Base-by-base conservation (phyloP, 2,113 vertebrate genomes). In the Chroicocephalus ridibundus region DNA sequence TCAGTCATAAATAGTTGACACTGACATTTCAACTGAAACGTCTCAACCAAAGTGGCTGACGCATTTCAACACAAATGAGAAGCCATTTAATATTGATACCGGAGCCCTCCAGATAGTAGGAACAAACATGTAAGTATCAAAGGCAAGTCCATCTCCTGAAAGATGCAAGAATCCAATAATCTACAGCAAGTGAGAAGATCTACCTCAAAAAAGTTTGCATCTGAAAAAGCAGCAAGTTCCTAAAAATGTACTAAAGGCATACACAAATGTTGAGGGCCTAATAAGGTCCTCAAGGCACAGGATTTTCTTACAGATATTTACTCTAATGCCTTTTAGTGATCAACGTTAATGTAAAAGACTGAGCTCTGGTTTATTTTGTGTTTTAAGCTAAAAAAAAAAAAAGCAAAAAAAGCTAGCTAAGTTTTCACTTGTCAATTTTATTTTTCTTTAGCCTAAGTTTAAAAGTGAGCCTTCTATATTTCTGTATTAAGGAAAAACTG, bases 11-110 rank as follows among this genome's bases (percentile, higher is more conserved):
- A 2, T 5, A 47, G 22, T 36, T 16, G 15, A 44, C 31, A 12
- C 5, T 19, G 12, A 52, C 0, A 0, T 70, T 76, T 64, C 62
- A 51, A 57, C 6, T 0, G 0, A 88, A 83, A 64, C 1, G 8
- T 1, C 4, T 40, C 54, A 93, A 68, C 17, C 36, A 47, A 65
- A 93, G 19, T 0, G 0, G 32, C 6, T 57, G 44, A 29, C 0
- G 0, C 6, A 49, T 57, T 83, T 78, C 65, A 87, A 68, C 26
- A 91, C 55, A 86, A 60, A 32, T 11, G 13, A 89, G 57, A 91
- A 82, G 52, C 11, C 16, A 60, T 34, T 84, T 54, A 51, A 70
- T 38, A 80, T 4, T 78, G 72, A 80, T 15, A 83, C 3, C 3
- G 13, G 51, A 90, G 32, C 6, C 51, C 66, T 74, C 31, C n/a